phyloP scores from a whole-genome alignment of 2,113 vertebrate genomes.

The Tautogolabrus adspersus region DNA sequence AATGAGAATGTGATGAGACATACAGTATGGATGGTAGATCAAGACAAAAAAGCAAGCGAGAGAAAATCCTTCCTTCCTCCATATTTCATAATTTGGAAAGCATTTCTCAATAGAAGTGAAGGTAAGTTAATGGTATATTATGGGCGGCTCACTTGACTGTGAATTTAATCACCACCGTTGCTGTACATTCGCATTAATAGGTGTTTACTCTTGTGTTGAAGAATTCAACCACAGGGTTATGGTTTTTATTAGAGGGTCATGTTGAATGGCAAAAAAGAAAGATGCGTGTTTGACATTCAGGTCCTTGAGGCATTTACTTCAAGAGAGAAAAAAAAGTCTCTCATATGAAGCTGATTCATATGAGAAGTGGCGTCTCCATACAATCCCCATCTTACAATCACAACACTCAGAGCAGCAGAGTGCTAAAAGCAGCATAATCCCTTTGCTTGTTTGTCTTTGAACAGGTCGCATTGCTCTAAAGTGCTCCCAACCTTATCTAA shows the following conservation, averaged over 20 bases:
- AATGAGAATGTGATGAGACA: slow-evolving; percentile 37
- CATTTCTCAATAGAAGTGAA: slow-evolving; percentile 44
- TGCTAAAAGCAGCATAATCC: slow-evolving; percentile 82
- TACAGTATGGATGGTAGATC: slow-evolving; percentile 4
- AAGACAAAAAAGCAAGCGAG: not conserved
- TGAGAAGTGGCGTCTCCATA: slow-evolving; percentile 59
- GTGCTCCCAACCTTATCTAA: slow-evolving; percentile 78
- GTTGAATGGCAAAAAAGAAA: slow-evolving; percentile 44
- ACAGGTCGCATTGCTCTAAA: slow-evolving; percentile 76
- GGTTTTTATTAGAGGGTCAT: slow-evolving; percentile 20
- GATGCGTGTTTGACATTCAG: slow-evolving; percentile 61
- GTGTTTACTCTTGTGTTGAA: not conserved
- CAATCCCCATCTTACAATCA: slow-evolving; percentile 65
- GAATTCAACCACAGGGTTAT: not conserved
- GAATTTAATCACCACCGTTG: slow-evolving; percentile 9
- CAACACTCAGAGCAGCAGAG: slow-evolving; percentile 62
- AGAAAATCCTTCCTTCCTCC: slow-evolving; percentile 9
- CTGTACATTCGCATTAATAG: slow-evolving; percentile 11
- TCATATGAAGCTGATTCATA: slow-evolving; percentile 63
- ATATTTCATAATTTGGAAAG: slow-evolving; percentile 34
- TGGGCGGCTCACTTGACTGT: slow-evolving; percentile 11
- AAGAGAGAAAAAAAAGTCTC: slow-evolving; percentile 22
- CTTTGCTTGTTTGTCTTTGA: slow-evolving; percentile 78
- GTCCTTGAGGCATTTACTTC: slow-evolving; percentile 55
- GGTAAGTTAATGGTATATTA: slow-evolving; percentile 39